Percentiles rank a stretch among this genome's conserved stretches.
phyloP scores from a whole-genome alignment of 2,797 vertebrate species.

The Coccyzus lansbergi region DNA sequence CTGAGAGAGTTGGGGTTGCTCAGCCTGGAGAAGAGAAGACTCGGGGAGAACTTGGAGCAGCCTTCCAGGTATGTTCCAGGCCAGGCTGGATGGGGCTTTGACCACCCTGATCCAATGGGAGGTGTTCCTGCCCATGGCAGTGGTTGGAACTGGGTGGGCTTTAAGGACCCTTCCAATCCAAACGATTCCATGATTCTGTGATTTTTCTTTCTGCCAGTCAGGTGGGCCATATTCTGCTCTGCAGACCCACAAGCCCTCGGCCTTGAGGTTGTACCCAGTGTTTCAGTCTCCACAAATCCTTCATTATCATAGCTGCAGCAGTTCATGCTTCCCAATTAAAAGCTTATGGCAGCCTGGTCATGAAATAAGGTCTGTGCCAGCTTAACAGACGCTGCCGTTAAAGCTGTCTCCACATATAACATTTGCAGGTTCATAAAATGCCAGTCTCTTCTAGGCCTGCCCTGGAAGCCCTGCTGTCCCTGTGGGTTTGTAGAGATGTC shows the following conservation, averaged over 20 bases:
- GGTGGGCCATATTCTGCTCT: background rate
- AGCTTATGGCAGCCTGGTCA: background rate
- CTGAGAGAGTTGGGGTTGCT: too few species aligned
- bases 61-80: too few species aligned
- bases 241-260: background rate
- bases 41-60: too few species aligned
- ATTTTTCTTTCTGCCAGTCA: background rate
- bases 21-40: too few species aligned
- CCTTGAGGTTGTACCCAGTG: background rate
- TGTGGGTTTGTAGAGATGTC: background rate
- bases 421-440: background rate
- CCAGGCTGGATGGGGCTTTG: too few species aligned
- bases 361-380: background rate
- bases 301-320: background rate
- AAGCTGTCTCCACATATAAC: background rate
- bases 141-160: too few species aligned
- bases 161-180: too few species aligned
- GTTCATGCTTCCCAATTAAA: background rate
- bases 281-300: background rate
- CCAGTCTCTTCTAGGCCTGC: background rate
- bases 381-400: background rate
- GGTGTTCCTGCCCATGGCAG: too few species aligned
- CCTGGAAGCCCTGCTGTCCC: background rate
- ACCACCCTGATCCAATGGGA: too few species aligned
- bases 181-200: too few species aligned